Evolutionary conservation across 2,797 vertebrate species (phyloP), one percentile per base, ranked within the genome.

Genomic region (Rallus crepitans): DNA sequence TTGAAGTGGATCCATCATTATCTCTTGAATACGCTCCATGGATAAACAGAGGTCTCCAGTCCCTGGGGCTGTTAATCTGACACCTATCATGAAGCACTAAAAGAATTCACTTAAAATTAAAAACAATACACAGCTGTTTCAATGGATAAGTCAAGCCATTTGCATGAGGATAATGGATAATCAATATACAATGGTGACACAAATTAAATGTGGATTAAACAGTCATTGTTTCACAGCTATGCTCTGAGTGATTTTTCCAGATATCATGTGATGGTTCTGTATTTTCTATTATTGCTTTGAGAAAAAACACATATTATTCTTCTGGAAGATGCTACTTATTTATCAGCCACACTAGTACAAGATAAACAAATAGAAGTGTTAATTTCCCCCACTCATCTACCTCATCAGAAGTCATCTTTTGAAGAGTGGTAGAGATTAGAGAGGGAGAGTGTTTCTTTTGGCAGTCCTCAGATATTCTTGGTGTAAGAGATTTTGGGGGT

Each of bases 41-140:
- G 90, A 89, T 96, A 97, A 94, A 94, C 92, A 95, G 94, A 95
- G 92, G 60, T 53, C 94, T 87, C 77, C 64, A n/a, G 59, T 92
- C 93, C 88, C 95, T 63, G 60, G 64, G 83, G 94, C 86, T 96
- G 89, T 91, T 96, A 94, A 96, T 96, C 93, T 96, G 89, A 95
- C 94, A 97, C 89, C 92, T 97, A 95, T 96, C 96, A 95, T 89
- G 52, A 12, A 95, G 56, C 83, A 87, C 92, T 94, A 82, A 94
- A 96, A 97, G 73, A 96, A 96, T 93, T 96, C 75, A 76, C 90
- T 94, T 96, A 97, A 96, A 95, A 96, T 97, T 95, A 94, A 95
- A 97, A 96, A 96, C 90, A 96, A 96, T 93, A 78, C 90, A 96
- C 89, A 93, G 90, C 92, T 96, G 90, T 94, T 96, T 97, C 81